A percentile compares a stretch with the other conserved stretches of the same genome.
Evolutionary conservation across 2,797 vertebrate species (phyloP).

Genomic region (Brachyrhaphis roseni): DNA sequence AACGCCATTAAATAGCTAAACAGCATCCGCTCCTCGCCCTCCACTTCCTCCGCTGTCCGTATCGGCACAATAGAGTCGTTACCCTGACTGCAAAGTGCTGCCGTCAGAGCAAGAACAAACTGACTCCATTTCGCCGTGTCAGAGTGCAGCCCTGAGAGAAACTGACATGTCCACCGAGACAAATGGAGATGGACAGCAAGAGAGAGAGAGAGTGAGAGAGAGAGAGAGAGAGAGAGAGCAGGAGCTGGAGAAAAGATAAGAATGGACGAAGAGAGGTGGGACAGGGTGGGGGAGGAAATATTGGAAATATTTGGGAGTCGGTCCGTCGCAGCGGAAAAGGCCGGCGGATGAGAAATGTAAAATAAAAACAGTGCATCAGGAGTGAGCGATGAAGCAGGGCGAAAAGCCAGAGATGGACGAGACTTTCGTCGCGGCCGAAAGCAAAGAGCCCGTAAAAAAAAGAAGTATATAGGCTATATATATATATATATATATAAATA

Average conservation of each 20-base stretch:
- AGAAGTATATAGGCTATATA: neutral
- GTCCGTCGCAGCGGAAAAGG: slow-evolving; percentile 29
- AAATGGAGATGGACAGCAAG: slow-evolving; percentile 73
- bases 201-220: slow-evolving; percentile 56
- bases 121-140: slow-evolving; percentile 70
- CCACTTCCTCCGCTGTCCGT: slow-evolving; percentile 47
- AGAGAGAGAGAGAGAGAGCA: slow-evolving; percentile 27
- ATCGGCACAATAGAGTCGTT: slow-evolving; percentile 54
- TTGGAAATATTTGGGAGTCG: slow-evolving; percentile 37
- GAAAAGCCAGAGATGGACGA: slow-evolving; percentile 44
- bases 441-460: slow-evolving; percentile 20
- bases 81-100: slow-evolving; percentile 65
- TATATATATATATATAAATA: too few relatives aligned
- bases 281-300: slow-evolving; percentile 1
- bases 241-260: slow-evolving; percentile 15
- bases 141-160: slow-evolving; percentile 72
- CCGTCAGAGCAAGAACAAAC: slow-evolving; percentile 64
- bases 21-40: slow-evolving; percentile 29
- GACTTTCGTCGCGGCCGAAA: slow-evolving; percentile 4
- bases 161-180: slow-evolving; percentile 70
- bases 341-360: slow-evolving; percentile 52
- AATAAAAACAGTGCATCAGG: slow-evolving; percentile 24
- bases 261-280: slow-evolving; percentile 35
- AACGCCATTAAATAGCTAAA: slow-evolving; percentile 3
- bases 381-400: slow-evolving; percentile 49